These are phyloP conservation scores for Tympanoctomys barrerae DNA, from an alignment of 2,797 vertebrate genomes.

Conservation along the genomic window DNA sequence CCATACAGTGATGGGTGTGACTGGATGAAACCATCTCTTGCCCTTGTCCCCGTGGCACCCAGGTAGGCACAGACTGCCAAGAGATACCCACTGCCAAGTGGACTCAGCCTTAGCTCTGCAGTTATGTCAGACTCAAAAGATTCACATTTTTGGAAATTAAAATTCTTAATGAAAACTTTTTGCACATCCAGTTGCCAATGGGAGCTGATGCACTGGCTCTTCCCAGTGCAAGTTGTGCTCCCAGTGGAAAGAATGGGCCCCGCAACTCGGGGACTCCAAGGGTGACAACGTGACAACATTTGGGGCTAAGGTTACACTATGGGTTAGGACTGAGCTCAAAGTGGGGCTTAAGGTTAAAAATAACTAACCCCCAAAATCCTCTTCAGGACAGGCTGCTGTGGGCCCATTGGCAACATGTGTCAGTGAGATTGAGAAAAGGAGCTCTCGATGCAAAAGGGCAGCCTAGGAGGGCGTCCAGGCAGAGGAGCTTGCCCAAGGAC, in stretches of 20 bases:
- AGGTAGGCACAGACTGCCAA: accelerated
- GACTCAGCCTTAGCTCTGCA: background rate
- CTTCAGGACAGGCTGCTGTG: accelerated
- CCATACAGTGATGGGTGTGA: accelerated
- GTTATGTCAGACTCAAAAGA: background rate
- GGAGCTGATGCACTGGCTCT: background rate
- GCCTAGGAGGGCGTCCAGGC: background rate
- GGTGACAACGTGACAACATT: no score
- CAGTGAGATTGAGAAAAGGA: background rate
- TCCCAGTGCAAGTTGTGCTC: background rate
- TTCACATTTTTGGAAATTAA: slow-evolving; percentile 10
- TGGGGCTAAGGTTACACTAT: background rate
- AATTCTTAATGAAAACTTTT: slow-evolving; percentile 13
- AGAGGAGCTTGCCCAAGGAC: background rate
- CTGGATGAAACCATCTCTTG: background rate
- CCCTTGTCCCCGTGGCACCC: background rate
- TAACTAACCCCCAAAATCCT: background rate
- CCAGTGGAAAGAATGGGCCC: background rate
- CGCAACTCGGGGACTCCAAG: background rate
- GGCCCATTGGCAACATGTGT: background rate
- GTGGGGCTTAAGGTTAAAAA: background rate
- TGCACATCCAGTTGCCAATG: background rate
- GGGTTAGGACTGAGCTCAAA: background rate
- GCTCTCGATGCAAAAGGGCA: background rate
- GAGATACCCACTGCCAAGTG: no score